Conservation (phyloP, 2,113 vertebrate genomes). For the Megalops atlanticus region DNA sequence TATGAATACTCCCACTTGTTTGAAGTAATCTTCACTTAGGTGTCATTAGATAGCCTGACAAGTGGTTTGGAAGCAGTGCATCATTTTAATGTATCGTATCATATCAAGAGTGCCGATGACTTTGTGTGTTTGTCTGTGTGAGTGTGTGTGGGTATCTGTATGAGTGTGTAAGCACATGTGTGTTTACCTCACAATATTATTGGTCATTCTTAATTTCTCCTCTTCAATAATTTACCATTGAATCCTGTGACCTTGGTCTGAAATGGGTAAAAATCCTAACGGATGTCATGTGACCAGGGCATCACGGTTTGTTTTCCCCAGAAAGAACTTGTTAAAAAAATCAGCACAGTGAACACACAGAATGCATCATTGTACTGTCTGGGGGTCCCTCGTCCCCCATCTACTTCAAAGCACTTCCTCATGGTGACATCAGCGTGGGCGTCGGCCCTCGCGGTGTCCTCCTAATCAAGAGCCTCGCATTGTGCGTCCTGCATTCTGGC, state of each 20-base stretch:
- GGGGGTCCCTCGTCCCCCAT: slow-evolving; percentile 67
- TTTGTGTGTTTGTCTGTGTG: too few relatives aligned
- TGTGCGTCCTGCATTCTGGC: slow-evolving; percentile 7
- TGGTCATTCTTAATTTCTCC: not conserved
- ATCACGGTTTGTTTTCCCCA: slow-evolving; percentile 14
- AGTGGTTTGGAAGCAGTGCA: too few relatives aligned
- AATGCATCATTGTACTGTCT: slow-evolving; percentile 62
- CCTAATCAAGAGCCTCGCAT: slow-evolving; percentile 31
- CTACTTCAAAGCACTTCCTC: slow-evolving; percentile 70
- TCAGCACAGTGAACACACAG: slow-evolving; percentile 48
- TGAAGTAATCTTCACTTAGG: not conserved
- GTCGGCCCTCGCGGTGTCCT: slow-evolving; percentile 33
- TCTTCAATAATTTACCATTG: not conserved
- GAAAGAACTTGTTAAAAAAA: slow-evolving; percentile 49
- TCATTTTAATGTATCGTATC: too few relatives aligned
- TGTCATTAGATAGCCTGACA: not conserved
- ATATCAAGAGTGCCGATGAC: too few relatives aligned
- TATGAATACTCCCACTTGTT: not conserved
- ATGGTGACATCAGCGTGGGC: slow-evolving; percentile 67
- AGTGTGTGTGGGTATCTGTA: too few relatives aligned
- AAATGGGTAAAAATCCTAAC: not conserved
- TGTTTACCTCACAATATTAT: too few relatives aligned
- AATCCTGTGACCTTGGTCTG: not conserved
- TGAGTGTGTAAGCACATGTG: too few relatives aligned
- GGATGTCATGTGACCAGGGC: not conserved